phyloP scores from a whole-genome alignment of 2,888 invertebrate species.

The Diadegma fenestrale region DNA sequence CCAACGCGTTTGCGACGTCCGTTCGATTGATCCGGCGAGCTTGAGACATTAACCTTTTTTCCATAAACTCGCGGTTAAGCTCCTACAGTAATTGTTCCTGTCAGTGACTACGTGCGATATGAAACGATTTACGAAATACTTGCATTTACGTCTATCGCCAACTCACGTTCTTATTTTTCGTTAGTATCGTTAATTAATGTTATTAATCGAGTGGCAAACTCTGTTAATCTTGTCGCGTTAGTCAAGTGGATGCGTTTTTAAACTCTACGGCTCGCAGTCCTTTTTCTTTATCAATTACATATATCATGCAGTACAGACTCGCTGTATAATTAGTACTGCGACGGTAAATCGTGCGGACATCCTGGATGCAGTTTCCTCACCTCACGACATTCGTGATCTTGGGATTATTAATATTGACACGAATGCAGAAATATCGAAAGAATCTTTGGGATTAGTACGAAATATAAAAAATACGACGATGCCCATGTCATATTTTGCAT shows the following conservation, averaged over 20 bases:
- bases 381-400: constrained; percentile 23
- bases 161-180: background rate
- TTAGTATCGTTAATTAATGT: background rate
- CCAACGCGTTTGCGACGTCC: constrained; percentile 37
- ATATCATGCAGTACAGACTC: constrained; percentile 9
- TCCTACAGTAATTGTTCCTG: background rate
- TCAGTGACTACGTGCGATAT: background rate
- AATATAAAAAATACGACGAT: background rate
- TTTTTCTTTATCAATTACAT: constrained; percentile 21
- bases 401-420: constrained; percentile 10
- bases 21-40: constrained; percentile 43
- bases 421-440: background rate
- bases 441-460: background rate
- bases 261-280: background rate
- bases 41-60: constrained; percentile 27
- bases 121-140: constrained; percentile 22
- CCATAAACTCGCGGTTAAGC: background rate
- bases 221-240: constrained; percentile 50
- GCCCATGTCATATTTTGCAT: background rate
- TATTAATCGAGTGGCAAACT: constrained; percentile 50
- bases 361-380: constrained; percentile 57
- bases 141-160: constrained; percentile 4
- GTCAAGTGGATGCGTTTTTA: background rate
- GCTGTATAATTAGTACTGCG: constrained; percentile 49
- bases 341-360: constrained; percentile 41